Conservation (phyloP, 1,140 invertebrate species). For the Oedothorax gibbosus region DNA sequence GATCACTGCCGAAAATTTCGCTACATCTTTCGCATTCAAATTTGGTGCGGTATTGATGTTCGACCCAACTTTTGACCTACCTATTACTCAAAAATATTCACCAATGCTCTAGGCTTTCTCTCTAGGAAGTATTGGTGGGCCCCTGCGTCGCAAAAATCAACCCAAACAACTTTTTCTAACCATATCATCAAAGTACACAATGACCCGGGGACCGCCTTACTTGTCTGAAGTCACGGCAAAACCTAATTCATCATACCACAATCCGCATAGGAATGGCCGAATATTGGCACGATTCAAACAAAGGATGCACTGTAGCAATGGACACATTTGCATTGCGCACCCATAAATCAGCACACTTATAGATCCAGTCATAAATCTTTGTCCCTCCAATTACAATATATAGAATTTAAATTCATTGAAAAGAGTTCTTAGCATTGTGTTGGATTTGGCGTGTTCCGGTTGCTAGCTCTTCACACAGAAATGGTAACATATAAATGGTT, state of each 20-base stretch:
- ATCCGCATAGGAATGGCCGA: conserved; percentile 11
- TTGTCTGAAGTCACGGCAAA: conserved; percentile 11
- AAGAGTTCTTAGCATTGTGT: not conserved
- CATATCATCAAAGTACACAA: not conserved
- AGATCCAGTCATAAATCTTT: not conserved
- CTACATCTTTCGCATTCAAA: no score
- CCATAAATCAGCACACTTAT: conserved; percentile 23
- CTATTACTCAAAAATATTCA: no score
- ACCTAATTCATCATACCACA: conserved; percentile 31
- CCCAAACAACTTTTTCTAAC: no score
- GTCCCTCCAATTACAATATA: conserved; percentile 5
- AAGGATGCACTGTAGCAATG: not conserved
- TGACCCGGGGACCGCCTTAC: conserved; percentile 12
- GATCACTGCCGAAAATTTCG: no score
- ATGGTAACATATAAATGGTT: no score
- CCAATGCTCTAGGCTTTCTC: no score
- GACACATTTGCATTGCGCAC: conserved; percentile 16
- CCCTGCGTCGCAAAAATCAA: no score
- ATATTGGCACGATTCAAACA: conserved; percentile 31
- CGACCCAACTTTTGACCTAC: no score
- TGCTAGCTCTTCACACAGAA: not conserved
- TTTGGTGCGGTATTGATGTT: no score
- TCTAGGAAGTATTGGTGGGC: no score
- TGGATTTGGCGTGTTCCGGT: not conserved
- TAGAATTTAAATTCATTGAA: conserved; percentile 25